Base-by-base conservation (phyloP, 1,140 invertebrate species). In the Lasioglossum albipes region DNA sequence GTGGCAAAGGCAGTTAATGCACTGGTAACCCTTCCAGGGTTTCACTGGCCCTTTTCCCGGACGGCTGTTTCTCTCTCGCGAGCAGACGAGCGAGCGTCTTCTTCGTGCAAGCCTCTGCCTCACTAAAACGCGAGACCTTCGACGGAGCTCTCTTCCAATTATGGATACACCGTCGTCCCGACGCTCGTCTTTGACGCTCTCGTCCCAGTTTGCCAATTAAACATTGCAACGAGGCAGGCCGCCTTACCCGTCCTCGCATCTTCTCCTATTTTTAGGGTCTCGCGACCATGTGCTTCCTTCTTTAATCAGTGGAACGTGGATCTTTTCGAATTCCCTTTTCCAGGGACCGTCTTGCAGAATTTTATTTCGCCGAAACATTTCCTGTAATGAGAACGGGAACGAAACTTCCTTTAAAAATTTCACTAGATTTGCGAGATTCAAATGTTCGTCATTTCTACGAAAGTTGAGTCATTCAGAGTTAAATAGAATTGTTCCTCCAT, bases 1-100 rank as follows among this genome's bases (percentile, higher is more conserved):
- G 61, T 83, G 75, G 31, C 70, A 73, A 79, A 79, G 70, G 72
- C 52, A 84, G 72, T 84, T 84, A 84, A 84, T 76, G 77, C 82
- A 84, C 31, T 77, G 71, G 68, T 57, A 71, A 81, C 68, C 71
- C 36, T 84, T 73, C 66, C 80, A 80, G 71, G 77, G 65, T 80
- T 36, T 59, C 70, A 66, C 68, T 71, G 71, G 27, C 68, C 52
- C 76, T 79, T 76, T 59, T 84, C 70, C 27, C 7, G 16, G 31
- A 9, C 16, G 13, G 0, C 45, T 12, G 45, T 12, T 12, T 45
- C 45, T 13, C 10, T 13, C 7, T 9, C 57, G 18, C 57, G 6
- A 7, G 57, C 7, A 20, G 18, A 9, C 20, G n/a, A 36, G 36
- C 36, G 36, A 36, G n/a, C 18, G 20, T 59, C 57, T 62, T 27